A percentile compares a stretch with the other conserved stretches of the same genome.
Evolutionary conservation across 2,888 invertebrate species (phyloP).

Genomic region (Rhingia campestris): DNA sequence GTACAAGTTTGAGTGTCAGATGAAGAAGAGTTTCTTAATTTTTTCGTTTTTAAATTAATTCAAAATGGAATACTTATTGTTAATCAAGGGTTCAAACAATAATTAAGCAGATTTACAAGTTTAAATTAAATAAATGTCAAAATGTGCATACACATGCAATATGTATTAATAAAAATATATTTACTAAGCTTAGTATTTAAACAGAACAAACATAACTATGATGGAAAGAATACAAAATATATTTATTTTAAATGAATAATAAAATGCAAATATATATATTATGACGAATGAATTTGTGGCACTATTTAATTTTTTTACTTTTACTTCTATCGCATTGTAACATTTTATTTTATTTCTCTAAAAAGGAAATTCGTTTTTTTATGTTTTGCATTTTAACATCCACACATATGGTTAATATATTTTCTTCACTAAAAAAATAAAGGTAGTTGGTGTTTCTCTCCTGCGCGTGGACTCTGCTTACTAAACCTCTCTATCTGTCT

Average conservation of each 20-base stretch:
- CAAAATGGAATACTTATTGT: conserved; percentile 33
- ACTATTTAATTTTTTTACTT: conserved; percentile 61
- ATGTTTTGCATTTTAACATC: conserved; percentile 56
- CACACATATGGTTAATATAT: conserved; percentile 23
- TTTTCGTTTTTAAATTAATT: conserved; percentile 9
- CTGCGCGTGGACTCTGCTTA: conserved; percentile 7
- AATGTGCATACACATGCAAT: conserved; percentile 53
- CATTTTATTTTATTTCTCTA: conserved; percentile 18
- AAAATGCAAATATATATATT: conserved; percentile 69
- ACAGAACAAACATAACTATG: conserved; percentile 37
- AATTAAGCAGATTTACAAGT: conserved; percentile 41
- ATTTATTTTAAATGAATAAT: conserved; percentile 71
- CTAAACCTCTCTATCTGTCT: conserved; percentile 26
- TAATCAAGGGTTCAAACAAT: conserved; percentile 54
- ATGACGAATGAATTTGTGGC: conserved; percentile 71
- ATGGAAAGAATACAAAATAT: conserved; percentile 55
- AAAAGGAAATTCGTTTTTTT: background rate
- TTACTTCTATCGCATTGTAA: conserved; percentile 48
- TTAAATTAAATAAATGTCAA: conserved; percentile 59
- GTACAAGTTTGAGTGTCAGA: conserved; percentile 68
- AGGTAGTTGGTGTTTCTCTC: conserved; percentile 42
- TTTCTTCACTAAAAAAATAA: conserved; percentile 44
- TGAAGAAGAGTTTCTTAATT: conserved; percentile 33
- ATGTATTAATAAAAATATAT: conserved; percentile 57
- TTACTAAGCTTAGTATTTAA: conserved; percentile 55